phyloP scores from a whole-genome alignment of 1,140 invertebrate species.

The Bombus confusus region DNA sequence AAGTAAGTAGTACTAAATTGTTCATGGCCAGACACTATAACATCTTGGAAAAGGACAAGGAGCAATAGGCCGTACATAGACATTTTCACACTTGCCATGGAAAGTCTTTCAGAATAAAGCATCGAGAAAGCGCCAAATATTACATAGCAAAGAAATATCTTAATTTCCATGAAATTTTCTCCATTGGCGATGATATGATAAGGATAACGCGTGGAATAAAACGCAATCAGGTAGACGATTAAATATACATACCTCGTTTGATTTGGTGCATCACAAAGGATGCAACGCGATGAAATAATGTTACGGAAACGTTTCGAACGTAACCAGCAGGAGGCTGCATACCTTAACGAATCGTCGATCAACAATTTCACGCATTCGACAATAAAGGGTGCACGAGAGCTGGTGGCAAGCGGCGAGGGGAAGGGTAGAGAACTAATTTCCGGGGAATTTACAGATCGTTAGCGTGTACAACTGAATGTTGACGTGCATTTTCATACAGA shows the following conservation, averaged over 20 bases:
- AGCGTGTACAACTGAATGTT: slow-evolving; percentile 47
- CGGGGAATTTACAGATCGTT: slow-evolving; percentile 55
- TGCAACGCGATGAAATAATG: slow-evolving; percentile 1
- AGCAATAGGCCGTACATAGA: too few relatives aligned
- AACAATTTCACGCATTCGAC: slow-evolving; percentile 48
- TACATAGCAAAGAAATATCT: neutral
- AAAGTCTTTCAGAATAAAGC: too few relatives aligned
- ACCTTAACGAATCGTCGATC: slow-evolving; percentile 48
- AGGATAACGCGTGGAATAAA: neutral
- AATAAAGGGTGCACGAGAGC: neutral
- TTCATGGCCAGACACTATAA: neutral
- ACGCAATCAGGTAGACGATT: neutral
- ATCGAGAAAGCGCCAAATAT: too few relatives aligned
- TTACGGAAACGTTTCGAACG: slow-evolving; percentile 17
- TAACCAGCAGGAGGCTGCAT: neutral
- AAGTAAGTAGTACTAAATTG: neutral
- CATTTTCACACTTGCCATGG: too few relatives aligned
- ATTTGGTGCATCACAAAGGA: slow-evolving; percentile 8
- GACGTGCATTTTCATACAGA: slow-evolving; percentile 49
- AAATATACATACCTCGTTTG: neutral
- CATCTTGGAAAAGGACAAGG: neutral
- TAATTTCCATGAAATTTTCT: too few relatives aligned
- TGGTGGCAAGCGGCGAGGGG: neutral
- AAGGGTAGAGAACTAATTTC: slow-evolving; percentile 36
- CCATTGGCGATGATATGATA: neutral